Evolutionary conservation across 2,888 invertebrate genomes (phyloP), one percentile per base, ranked within the genome.

Genomic region (Cryptocheilus praepositus): DNA sequence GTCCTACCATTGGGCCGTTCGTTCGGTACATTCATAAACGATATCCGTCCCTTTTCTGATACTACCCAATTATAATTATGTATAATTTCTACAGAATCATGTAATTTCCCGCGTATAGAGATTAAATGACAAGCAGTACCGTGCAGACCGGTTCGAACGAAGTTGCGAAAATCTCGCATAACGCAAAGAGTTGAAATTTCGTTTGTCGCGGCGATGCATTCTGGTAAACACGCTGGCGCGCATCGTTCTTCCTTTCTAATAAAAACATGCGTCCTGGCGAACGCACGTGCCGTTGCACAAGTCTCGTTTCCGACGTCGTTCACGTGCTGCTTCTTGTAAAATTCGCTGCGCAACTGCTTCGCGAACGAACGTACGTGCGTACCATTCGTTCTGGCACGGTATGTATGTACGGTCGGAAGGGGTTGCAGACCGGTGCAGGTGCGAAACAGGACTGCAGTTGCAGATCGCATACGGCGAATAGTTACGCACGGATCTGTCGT

Each of bases 311-410:
- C 58, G 44, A 77, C 68, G 77, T 70, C 58, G 73, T 75, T 75
- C 77, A 68, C 75, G 73, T 71, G 64, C 74, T 60, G 65, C 65
- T 68, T 69, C 70, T 70, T 55, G 70, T 54, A 67, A 71, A 74
- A 76, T 72, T 68, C 53, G 69, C 67, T 46, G 44, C n/a, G 72
- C 70, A 75, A 55, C 15, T 53, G 25, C 21, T 74, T 77, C 71
- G 61, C 69, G 67, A 77, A 73, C 64, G 76, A 61, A 51, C 69
- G 76, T 77, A 78, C 78, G 78, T 71, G 75, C 77, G 68, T 76
- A 67, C 78, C 73, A 77, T 78, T 77, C 72, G 70, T 78, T 52
- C 52, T 18, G 19, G 16, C 52, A 3, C 21, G 21, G 8, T 4
- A 3, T 19, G 8, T 4, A 3, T 19, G 21, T 21, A 19, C 2